These are phyloP conservation scores for Palythoa caribaeorum DNA, from an alignment of 92 coral and sea anemone species.

Conservation along the genomic window DNA sequence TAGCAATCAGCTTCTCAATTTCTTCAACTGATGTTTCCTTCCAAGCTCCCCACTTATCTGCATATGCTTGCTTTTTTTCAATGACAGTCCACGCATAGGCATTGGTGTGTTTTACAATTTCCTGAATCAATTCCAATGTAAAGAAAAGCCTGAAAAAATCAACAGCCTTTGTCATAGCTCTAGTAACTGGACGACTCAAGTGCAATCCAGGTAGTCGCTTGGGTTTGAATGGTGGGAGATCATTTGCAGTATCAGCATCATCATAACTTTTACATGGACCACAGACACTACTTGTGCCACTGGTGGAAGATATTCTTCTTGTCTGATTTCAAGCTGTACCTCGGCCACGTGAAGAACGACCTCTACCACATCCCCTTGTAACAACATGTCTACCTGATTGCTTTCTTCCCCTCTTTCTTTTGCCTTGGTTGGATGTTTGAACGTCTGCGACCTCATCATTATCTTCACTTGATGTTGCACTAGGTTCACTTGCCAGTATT, in stretches of 20 bases:
- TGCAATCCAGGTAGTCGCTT: conserved; percentile 64
- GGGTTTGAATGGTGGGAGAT: conserved; percentile 66
- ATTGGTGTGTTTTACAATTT: conserved; percentile 66
- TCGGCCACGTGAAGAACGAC: conserved; percentile 31
- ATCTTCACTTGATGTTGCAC: conserved; percentile 17
- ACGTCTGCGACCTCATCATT: background rate
- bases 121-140: conserved; percentile 57
- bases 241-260: conserved; percentile 57
- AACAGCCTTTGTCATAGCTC: conserved; percentile 67
- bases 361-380: conserved; percentile 36
- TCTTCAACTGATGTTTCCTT: conserved; percentile 68
- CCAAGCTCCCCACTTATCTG: conserved; percentile 67
- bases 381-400: background rate
- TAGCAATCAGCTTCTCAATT: conserved; percentile 62
- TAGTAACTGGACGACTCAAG: conserved; percentile 35
- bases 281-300: conserved; percentile 11
- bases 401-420: conserved; percentile 20
- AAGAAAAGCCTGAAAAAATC: conserved; percentile 72
- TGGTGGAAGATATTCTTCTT: background rate
- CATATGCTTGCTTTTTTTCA: conserved; percentile 26
- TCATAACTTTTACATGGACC: conserved; percentile 54
- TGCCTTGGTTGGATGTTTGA: conserved; percentile 5
- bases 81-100: conserved; percentile 59
- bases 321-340: conserved; percentile 10
- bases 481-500: background rate